Base-by-base conservation (phyloP, 2,113 vertebrate species). In the Tachysurus fulvidraco region DNA sequence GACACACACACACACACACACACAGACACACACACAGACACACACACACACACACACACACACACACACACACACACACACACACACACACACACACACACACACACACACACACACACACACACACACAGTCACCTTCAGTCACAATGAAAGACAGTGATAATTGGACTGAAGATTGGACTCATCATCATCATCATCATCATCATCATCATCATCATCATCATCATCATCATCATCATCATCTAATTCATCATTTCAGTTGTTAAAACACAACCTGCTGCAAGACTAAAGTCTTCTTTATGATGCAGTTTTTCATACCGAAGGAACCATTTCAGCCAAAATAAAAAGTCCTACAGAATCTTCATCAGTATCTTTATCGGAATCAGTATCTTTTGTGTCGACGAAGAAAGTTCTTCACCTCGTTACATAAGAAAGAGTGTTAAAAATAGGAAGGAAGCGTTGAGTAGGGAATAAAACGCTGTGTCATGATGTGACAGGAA, bases 91-190 rank as follows among this genome's bases (percentile, higher is more conserved):
- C 73, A 19, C 17, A 50, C 73, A 77, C 12, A 85, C 28, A 62
- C 59, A 64, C 85, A 19, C 52, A 86, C 57, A 14, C 19, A 50
- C 57, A 78, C 30, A 71, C 77, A 19, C 46, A 86, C 71, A 19
- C 14, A 17, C 16, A 57, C 17, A 65, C 23, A 36, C 36, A 57
- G 13, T 59, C 17, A 80, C 5, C 50, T 55, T 74, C 71, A 46
- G 19, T 76, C 41, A 50, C 25, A 50, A 50, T 50, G 12, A 50
- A 25, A 73, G 69, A 73, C 41, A 11, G 10, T 23, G 41, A 73
- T 44, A 23, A 73, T 46, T 44, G 30, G 67, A 41, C 6, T 44
- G 36, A 73, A 73, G 69, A 44, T 23, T 73, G 41, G 69, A 73
- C 36, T 73, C 36, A 4, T 73, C 69, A 4, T 44, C 36, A 12